Base-by-base conservation (phyloP, 2,113 vertebrate genomes). In the Notiomystis cincta region DNA sequence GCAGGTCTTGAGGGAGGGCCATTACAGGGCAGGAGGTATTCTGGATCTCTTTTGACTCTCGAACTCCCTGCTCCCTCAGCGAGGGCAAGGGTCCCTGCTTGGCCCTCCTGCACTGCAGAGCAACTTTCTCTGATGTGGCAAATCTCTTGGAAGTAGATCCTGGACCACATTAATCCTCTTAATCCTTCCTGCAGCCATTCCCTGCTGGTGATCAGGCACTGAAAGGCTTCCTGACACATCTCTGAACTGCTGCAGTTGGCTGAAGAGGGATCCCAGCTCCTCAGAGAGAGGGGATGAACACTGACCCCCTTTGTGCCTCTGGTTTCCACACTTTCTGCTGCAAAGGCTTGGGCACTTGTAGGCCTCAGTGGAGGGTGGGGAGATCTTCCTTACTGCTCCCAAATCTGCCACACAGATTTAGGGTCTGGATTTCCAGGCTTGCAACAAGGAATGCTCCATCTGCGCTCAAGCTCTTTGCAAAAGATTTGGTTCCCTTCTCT, bases 11-110 rank as follows among this genome's bases (percentile, higher is more conserved):
- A 37, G 40, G 35, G 45, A 38, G 53, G 28, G 15, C 13, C 11
- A 1, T 4, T 2, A 9, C 48, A 58, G 18, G 21, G 15, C 24
- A 40, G 62, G 66, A 10, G 0, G 0, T 0, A 0, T 31, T 47
- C 28, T 50, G 62, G 62, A 40, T 28, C 33, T n/a, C 25, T 83
- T 33, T 28, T 15, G 35, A 13, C 21, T 61, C 19, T 10, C 42
- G 35, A 38, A 8, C 20, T 69, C 35, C 9, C 14, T 79, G 13
- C 15, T 75, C 31, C 18, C 9, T 42, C 3, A 3, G 21, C 6
- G 8, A 61, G 38, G 76, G 35, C 15, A 5, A 37, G 20, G 19
- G 22, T 61, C 38, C 31, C 53, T 51, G 20, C 47, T 9, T 18
- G 27, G 44, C 31, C 57, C 51, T 57, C 72, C 40, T 60, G 66